phyloP scores from a whole-genome alignment of 2,797 vertebrate genomes.

The Amblyopsis hoosieri region DNA sequence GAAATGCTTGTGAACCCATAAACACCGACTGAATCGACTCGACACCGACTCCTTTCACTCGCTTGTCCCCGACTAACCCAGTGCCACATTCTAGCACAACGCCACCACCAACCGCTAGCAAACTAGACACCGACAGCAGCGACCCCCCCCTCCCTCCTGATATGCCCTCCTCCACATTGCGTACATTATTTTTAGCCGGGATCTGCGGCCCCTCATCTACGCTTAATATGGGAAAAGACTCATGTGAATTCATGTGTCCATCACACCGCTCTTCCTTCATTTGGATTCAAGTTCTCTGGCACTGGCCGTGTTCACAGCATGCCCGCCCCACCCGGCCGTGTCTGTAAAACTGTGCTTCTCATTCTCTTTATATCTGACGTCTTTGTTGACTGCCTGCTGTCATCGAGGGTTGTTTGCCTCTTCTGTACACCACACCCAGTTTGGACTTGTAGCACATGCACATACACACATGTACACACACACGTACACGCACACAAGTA shows the following conservation, averaged over 20 bases:
- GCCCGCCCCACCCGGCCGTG: neutral
- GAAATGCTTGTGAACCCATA: too few species aligned
- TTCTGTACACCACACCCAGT: conserved; percentile 49
- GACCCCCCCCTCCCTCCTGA: conserved; percentile 33
- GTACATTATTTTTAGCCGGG: conserved; percentile 80
- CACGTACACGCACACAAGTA: neutral
- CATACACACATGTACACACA: conserved; percentile 5
- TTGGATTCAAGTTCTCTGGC: conserved; percentile 12
- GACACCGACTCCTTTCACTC: conserved; percentile 23
- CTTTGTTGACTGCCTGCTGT: conserved; percentile 21
- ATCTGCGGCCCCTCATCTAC: conserved; percentile 62
- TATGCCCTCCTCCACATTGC: conserved; percentile 63
- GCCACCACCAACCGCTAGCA: conserved; percentile 65
- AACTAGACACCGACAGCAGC: conserved; percentile 69
- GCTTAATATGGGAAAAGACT: conserved; percentile 75
- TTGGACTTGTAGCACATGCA: conserved; percentile 14
- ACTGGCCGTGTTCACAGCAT: too few species aligned
- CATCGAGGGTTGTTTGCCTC: conserved; percentile 16
- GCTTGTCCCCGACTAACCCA: conserved; percentile 69
- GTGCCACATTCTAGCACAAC: conserved; percentile 66
- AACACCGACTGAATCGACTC: neutral
- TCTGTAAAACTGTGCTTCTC: conserved; percentile 6
- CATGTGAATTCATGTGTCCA: conserved; percentile 42
- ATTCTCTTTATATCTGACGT: conserved; percentile 8
- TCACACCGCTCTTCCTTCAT: conserved; percentile 29